Evolutionary conservation across 2,797 vertebrate genomes (phyloP).

Genomic region (Clarias pachynema): DNA sequence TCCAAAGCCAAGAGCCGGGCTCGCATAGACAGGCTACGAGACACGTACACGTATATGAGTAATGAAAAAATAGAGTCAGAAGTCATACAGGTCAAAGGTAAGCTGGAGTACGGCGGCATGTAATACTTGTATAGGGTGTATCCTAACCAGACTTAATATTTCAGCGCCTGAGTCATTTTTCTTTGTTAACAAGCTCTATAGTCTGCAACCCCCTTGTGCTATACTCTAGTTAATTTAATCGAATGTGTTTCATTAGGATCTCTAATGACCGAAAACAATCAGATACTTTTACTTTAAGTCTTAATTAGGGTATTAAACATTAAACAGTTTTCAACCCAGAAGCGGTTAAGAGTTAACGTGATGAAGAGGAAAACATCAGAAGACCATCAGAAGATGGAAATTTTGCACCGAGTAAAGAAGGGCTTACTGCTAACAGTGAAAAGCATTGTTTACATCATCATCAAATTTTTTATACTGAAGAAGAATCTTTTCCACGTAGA

Average conservation of each 20-base stretch:
- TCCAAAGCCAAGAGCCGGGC: conserved; percentile 76
- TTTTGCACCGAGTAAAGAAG: background rate
- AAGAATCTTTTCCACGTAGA: background rate
- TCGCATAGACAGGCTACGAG: conserved; percentile 74
- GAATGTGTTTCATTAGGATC: background rate
- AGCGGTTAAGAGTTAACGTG: background rate
- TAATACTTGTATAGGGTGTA: background rate
- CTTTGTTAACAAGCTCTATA: background rate
- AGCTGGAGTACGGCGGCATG: background rate
- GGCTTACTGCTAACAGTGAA: background rate
- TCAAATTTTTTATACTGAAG: background rate
- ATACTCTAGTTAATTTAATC: background rate
- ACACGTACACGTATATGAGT: conserved; percentile 18
- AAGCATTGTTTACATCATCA: background rate
- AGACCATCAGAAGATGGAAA: background rate
- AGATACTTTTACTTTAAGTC: background rate
- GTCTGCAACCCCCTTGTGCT: too few species aligned
- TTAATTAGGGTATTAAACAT: background rate
- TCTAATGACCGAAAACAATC: conserved; percentile 8
- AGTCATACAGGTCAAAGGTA: background rate
- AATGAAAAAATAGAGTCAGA: background rate
- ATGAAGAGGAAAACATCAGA: background rate
- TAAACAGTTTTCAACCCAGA: background rate
- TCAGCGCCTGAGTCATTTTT: background rate
- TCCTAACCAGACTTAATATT: background rate